Conservation (phyloP, 2,113 vertebrate species). For the Anguilla japonica region DNA sequence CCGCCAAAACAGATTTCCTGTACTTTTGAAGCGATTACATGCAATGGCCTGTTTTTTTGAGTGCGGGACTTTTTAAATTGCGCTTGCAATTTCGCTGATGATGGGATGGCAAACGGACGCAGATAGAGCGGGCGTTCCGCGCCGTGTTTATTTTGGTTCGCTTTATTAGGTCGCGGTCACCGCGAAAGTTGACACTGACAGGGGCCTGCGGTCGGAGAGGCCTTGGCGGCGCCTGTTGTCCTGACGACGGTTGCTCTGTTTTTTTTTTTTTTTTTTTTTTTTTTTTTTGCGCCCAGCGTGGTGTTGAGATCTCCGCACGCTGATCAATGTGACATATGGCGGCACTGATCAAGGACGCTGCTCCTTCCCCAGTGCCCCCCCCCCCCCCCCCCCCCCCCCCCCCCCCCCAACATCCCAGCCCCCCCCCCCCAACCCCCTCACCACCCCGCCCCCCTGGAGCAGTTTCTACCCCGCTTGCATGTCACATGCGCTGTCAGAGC, state of each 20-base stretch:
- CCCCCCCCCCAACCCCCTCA: not conserved
- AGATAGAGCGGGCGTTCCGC: not conserved
- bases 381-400: not conserved
- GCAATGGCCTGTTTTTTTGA: not conserved
- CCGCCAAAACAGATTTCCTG: not conserved
- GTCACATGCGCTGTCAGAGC: constrained; percentile 13
- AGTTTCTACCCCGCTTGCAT: not conserved
- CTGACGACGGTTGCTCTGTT: constrained; percentile 1
- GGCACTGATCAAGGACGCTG: constrained; percentile 37
- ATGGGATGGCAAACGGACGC: not conserved
- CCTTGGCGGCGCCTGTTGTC: not conserved
- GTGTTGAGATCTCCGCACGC: constrained; percentile 34
- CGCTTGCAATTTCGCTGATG: not conserved
- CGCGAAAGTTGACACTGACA: not conserved
- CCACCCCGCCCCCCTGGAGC: not conserved
- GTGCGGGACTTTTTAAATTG: not conserved
- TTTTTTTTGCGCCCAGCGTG: constrained; percentile 2
- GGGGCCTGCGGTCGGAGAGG: not conserved
- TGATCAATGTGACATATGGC: constrained; percentile 41
- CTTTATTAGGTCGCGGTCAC: not conserved
- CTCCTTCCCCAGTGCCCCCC: constrained; percentile 23
- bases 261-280: too few species aligned
- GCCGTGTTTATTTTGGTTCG: not conserved
- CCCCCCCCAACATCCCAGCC: too few species aligned
- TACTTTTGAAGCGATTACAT: not conserved